Percentiles rank a stretch among this genome's conserved stretches.
Evolutionary conservation across 2,888 invertebrate species (phyloP).

Genomic region (Iselma pallidipennis): DNA sequence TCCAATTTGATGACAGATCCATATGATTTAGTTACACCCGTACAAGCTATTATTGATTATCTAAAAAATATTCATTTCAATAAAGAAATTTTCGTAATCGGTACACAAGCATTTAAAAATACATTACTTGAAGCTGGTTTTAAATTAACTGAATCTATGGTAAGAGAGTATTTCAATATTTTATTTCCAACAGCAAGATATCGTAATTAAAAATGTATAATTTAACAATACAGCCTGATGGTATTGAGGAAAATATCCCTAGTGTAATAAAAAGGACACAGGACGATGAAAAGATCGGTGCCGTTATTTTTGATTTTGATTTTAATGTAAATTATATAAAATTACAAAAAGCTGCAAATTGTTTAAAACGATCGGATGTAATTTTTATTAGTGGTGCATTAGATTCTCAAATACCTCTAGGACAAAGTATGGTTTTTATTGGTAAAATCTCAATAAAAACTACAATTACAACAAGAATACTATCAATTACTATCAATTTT

Average conservation of each 20-base stretch:
- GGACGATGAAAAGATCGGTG: constrained; percentile 59
- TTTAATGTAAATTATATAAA: constrained; percentile 59
- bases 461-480: too few species aligned
- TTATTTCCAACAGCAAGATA: too few species aligned
- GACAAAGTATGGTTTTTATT: constrained; percentile 48
- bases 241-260: constrained; percentile 21
- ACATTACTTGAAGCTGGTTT: constrained; percentile 57
- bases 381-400: constrained; percentile 59
- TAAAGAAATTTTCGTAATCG: constrained; percentile 58
- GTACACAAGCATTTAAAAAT: constrained; percentile 52
- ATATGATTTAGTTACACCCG: constrained; percentile 58
- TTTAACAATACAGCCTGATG: constrained; percentile 9
- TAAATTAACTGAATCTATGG: constrained; percentile 53
- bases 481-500: too few species aligned
- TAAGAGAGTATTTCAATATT: constrained; percentile 38
- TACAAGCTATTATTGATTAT: constrained; percentile 59
- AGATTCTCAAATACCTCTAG: constrained; percentile 55
- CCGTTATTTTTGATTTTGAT: constrained; percentile 63
- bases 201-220: too few species aligned
- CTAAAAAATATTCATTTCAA: constrained; percentile 60
- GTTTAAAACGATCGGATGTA: constrained; percentile 59
- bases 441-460: too few species aligned
- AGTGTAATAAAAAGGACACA: constrained; percentile 29
- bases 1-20: constrained; percentile 41
- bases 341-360: constrained; percentile 58